Conservation (phyloP, 2,797 vertebrate genomes). For the Melanotaenia maccullochi region DNA sequence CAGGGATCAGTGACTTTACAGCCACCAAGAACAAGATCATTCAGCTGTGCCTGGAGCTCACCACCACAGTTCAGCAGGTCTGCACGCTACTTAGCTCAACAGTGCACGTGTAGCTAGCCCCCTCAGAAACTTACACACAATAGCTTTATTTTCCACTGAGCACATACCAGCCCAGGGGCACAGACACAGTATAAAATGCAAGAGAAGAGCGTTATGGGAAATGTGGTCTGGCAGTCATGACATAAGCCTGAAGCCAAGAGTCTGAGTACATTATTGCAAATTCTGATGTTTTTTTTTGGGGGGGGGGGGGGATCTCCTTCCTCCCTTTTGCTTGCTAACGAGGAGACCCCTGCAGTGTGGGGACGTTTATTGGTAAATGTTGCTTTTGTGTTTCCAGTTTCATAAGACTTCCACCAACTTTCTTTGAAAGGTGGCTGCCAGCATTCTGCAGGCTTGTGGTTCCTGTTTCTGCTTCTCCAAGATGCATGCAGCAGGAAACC, state of each 20-base stretch:
- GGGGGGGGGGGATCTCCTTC: slow-evolving; percentile 44
- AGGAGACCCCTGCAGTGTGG: slow-evolving; percentile 63
- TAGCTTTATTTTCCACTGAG: slow-evolving; percentile 57
- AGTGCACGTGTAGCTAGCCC: slow-evolving; percentile 34
- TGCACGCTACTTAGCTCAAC: slow-evolving; percentile 63
- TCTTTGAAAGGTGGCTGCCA: slow-evolving; percentile 64
- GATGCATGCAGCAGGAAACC: slow-evolving; percentile 53
- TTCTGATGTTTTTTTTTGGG: slow-evolving; percentile 58
- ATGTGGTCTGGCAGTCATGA: slow-evolving; percentile 69
- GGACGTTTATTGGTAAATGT: slow-evolving; percentile 62
- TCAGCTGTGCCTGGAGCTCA: slow-evolving; percentile 97
- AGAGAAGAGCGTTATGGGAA: slow-evolving; percentile 62
- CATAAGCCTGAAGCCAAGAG: slow-evolving; percentile 62
- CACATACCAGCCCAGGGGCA: slow-evolving; percentile 50
- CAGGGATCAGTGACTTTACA: slow-evolving; percentile 96
- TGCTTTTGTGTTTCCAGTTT: slow-evolving; percentile 69
- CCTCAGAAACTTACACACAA: slow-evolving; percentile 29
- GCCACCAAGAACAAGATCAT: slow-evolving; percentile 98
- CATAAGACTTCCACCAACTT: slow-evolving; percentile 64
- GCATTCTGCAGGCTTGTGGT: slow-evolving; percentile 70
- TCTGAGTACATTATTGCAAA: slow-evolving; percentile 64
- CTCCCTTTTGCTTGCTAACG: slow-evolving; percentile 59
- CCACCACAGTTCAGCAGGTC: slow-evolving; percentile 98
- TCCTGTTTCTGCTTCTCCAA: slow-evolving; percentile 67
- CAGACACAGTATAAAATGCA: slow-evolving; percentile 54